Percentiles rank a stretch among this genome's conserved stretches.
These are phyloP conservation scores for Borostomias antarcticus DNA, from an alignment of 2,797 vertebrate species.

Conservation along the genomic window DNA sequence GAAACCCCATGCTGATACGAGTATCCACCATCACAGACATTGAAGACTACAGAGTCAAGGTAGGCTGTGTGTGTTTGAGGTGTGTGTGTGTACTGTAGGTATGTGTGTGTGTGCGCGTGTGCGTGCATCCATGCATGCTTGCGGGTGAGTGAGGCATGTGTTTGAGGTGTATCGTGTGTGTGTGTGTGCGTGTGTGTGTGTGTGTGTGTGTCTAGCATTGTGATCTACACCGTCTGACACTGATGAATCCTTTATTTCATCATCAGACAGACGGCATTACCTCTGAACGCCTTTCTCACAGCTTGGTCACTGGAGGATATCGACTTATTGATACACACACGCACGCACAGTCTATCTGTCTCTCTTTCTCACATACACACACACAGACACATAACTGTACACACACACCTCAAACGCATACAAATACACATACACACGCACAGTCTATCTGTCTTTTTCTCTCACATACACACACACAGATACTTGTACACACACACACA, in stretches of 20 bases:
- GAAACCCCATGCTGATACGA: slow-evolving; percentile 77
- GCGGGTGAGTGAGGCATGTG: background rate
- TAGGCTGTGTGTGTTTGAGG: slow-evolving; percentile 35
- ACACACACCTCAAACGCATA: too few species aligned
- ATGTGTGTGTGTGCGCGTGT: slow-evolving; percentile 7
- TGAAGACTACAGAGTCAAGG: slow-evolving; percentile 76
- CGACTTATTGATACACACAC: slow-evolving; percentile 29
- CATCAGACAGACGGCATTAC: slow-evolving; percentile 20
- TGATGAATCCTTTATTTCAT: slow-evolving; percentile 32
- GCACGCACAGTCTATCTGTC: background rate
- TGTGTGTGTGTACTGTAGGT: slow-evolving; percentile 21
- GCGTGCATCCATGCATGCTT: background rate
- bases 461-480: too few species aligned
- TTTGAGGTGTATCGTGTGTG: background rate
- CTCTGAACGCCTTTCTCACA: slow-evolving; percentile 12
- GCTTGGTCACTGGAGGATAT: slow-evolving; percentile 18
- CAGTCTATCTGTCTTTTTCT: too few species aligned
- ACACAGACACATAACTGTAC: too few species aligned
- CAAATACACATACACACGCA: background rate
- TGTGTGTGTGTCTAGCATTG: background rate
- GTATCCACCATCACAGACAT: slow-evolving; percentile 69
- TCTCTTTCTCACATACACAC: too few species aligned
- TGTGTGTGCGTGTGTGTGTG: background rate
- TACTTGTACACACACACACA: too few species aligned
- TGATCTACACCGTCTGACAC: background rate